These are phyloP conservation scores for Taenioides sp. DNA, from an alignment of 2,797 vertebrate genomes.

Conservation along the genomic window DNA sequence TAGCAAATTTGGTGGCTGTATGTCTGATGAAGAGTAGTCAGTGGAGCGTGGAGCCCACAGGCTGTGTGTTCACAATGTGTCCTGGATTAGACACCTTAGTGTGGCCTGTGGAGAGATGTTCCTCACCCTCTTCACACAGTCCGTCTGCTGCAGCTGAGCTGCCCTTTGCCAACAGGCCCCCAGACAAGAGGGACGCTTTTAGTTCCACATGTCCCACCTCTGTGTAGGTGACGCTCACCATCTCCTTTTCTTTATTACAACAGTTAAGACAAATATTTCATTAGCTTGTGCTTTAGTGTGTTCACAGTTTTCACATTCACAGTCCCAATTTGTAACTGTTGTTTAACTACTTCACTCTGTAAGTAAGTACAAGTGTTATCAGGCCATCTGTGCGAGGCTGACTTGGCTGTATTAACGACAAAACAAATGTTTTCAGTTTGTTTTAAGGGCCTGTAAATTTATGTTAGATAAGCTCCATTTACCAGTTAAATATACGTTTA, in stretches of 20 bases:
- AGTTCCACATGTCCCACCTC: conserved; percentile 63
- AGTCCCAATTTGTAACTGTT: conserved; percentile 7
- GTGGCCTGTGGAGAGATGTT: conserved; percentile 78
- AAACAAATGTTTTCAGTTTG: conserved; percentile 12
- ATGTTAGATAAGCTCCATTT: neutral
- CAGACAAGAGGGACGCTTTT: conserved; percentile 71
- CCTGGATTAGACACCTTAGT: conserved; percentile 80
- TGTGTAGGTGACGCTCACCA: conserved; percentile 31
- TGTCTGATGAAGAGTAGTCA: conserved; percentile 41
- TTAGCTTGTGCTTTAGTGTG: conserved; percentile 7
- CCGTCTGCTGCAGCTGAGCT: conserved; percentile 75
- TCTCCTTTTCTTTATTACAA: conserved; percentile 19
- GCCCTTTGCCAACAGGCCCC: conserved; percentile 75
- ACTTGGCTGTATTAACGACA: conserved; percentile 11
- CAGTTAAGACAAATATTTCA: conserved; percentile 3
- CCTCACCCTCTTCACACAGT: conserved; percentile 74
- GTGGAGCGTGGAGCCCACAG: conserved; percentile 63
- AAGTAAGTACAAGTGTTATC: conserved; percentile 22
- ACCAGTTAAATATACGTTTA: conserved; percentile 2
- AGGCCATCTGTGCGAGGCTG: conserved; percentile 27
- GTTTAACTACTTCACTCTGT: conserved; percentile 13
- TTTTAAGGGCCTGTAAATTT: neutral
- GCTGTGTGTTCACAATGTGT: conserved; percentile 78
- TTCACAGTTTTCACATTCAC: neutral
- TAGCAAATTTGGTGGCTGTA: conserved; percentile 27